Evolutionary conservation across 2,797 vertebrate species (phyloP).

Genomic region (Paramormyrops hopkinsi): DNA sequence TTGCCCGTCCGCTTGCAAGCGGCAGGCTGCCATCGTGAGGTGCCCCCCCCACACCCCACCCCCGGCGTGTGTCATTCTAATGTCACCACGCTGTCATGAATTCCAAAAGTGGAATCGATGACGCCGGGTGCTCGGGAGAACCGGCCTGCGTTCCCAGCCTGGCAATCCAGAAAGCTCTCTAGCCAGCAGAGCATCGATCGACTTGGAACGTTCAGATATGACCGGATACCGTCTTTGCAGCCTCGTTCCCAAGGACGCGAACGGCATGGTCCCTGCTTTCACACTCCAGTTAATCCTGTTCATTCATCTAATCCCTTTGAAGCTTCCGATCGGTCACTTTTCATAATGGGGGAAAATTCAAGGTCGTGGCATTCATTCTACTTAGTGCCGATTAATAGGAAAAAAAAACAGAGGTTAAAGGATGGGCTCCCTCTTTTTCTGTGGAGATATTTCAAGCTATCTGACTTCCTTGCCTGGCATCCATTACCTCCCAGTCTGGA

Average conservation of each 20-base stretch:
- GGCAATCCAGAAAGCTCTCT: neutral
- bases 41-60: neutral
- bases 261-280: neutral
- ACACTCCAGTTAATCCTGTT: neutral
- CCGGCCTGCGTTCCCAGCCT: neutral
- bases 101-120: neutral
- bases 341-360: slow-evolving; percentile 4
- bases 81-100: neutral
- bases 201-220: neutral
- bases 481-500: neutral
- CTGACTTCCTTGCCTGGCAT: neutral
- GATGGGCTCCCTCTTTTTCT: neutral
- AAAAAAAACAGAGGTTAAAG: neutral
- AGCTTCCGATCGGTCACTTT: neutral
- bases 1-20: neutral
- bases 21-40: neutral
- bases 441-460: neutral
- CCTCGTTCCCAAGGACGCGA: neutral
- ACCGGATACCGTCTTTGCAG: neutral
- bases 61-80: neutral
- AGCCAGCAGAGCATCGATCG: neutral
- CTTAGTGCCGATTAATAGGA: neutral
- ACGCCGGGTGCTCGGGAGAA: neutral
- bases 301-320: slow-evolving; percentile 2
- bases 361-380: slow-evolving; percentile 1